Base-by-base conservation (phyloP, 1,140 invertebrate genomes). In the Zophobas morio region DNA sequence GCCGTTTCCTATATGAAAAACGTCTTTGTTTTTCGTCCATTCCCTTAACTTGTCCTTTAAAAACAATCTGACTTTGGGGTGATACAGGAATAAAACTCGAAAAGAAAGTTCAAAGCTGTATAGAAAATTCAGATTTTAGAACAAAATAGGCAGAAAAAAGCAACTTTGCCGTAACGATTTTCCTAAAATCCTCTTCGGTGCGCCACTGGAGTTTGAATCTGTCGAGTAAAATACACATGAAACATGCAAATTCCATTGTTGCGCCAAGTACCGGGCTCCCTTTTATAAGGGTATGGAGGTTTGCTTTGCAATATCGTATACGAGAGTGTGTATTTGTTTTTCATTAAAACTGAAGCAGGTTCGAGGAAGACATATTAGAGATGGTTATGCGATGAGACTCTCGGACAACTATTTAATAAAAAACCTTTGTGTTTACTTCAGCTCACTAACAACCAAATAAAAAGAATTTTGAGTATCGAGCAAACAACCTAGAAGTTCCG, bases 191-290 rank as follows among this genome's bases (percentile, higher is more conserved):
- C 20, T 20, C 20, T 20, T 20, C 20, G 20, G 20, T 20, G 20
- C 20, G 20, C 20, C 20, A 20, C 20, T 20, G 20, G 20, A 20
- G 20, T 20, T 20, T 20, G 60, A 66, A 66, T 66, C 60, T 32
- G 60, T 36, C 32, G 39, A 66, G 37, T 66, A 66, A 66, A 66
- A 66, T 66, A 66, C 60, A 66, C 60, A 66, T 66, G 60, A 66
- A 66, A 66, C 60, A 66, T 66, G 60, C 60, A 66, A 66, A 66
- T 66, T 66, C 60, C 42, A 66, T 66, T 66, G 60, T 66, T 66
- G 60, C 39, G 60, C 60, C 60, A 66, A 66, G 60, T 66, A 40
- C 60, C 33, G 60, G 40, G 39, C 42, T 66, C 39, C 60, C n/a
- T 36, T 63, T 63, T 63, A 63, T 35, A 40, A n/a, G 35, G 60